phyloP scores from a whole-genome alignment of 2,888 invertebrate genomes.

The Drosophila vallismaia region DNA sequence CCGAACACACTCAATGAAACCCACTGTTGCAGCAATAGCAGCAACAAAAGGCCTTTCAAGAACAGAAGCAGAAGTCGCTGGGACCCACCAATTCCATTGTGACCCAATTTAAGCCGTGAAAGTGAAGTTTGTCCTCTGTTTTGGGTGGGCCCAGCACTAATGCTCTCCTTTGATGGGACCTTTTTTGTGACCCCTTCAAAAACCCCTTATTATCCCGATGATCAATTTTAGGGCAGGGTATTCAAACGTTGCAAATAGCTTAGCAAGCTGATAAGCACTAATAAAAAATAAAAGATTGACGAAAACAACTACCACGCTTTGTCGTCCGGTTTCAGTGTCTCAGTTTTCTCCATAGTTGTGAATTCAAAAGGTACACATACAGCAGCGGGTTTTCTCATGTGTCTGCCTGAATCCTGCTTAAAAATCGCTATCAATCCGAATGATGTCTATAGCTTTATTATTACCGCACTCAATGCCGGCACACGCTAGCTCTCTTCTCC shows the following conservation, averaged over 20 bases:
- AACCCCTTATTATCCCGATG: background rate
- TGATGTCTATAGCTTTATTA: conserved; percentile 2
- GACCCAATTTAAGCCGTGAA: conserved; percentile 72
- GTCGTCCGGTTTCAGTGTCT: conserved; percentile 69
- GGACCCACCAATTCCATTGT: conserved; percentile 35
- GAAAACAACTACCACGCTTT: conserved; percentile 24
- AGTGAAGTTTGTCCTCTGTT: conserved; percentile 53
- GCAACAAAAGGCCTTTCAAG: conserved; percentile 21
- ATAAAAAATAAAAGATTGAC: conserved; percentile 10
- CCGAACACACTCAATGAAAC: conserved; percentile 60
- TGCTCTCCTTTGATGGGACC: background rate
- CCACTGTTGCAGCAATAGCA: conserved; percentile 53
- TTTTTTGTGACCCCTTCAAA: background rate
- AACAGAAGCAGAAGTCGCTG: conserved; percentile 30
- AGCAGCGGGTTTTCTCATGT: conserved; percentile 25
- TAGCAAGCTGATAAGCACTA: conserved; percentile 57
- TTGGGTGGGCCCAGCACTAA: conserved; percentile 13
- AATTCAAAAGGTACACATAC: conserved; percentile 31
- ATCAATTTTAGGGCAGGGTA: conserved; percentile 13
- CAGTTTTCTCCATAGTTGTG: conserved; percentile 54
- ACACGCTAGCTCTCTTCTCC: conserved; percentile 17
- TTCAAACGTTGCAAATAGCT: conserved; percentile 12
- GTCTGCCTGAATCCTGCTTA: conserved; percentile 4
- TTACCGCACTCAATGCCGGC: conserved; percentile 2
- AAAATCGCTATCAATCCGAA: conserved; percentile 5